Conservation (phyloP, 64 coral and sea anemone genomes). For the Astreopora myriophthalma region DNA sequence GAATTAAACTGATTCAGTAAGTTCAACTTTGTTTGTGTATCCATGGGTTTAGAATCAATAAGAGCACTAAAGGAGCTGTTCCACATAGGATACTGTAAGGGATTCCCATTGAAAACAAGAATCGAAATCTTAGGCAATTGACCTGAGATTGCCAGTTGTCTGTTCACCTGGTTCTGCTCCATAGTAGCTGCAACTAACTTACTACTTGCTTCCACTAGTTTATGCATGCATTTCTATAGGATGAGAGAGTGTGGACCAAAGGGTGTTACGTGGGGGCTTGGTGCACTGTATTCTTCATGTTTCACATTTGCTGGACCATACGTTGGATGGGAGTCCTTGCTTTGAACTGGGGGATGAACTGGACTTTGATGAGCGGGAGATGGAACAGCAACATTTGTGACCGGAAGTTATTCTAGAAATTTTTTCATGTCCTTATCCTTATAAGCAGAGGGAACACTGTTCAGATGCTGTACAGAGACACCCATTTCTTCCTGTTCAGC, state of each 20-base stretch:
- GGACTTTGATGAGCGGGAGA: not conserved
- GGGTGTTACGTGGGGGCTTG: not conserved
- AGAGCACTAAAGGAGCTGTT: constrained; percentile 26
- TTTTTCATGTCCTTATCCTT: no score
- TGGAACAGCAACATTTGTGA: not conserved
- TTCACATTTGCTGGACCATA: not conserved
- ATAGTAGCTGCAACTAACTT: not conserved
- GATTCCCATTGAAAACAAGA: not conserved
- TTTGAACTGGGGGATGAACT: not conserved
- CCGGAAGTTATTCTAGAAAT: not conserved
- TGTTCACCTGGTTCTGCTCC: not conserved
- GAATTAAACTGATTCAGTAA: not conserved
- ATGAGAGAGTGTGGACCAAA: not conserved
- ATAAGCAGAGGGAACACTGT: no score
- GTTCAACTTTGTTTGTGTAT: constrained; percentile 17
- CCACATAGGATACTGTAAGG: constrained; percentile 10
- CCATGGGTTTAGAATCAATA: constrained; percentile 1
- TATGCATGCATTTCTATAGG: constrained; percentile 33
- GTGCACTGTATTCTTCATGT: not conserved
- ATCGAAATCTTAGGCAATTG: not conserved
- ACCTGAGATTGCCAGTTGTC: not conserved
- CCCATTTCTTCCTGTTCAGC: no score
- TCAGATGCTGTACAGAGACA: no score
- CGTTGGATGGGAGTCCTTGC: not conserved
- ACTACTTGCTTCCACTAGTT: not conserved